Conservation (phyloP, 2,113 vertebrate genomes). For the Neodon shergylaensis region DNA sequence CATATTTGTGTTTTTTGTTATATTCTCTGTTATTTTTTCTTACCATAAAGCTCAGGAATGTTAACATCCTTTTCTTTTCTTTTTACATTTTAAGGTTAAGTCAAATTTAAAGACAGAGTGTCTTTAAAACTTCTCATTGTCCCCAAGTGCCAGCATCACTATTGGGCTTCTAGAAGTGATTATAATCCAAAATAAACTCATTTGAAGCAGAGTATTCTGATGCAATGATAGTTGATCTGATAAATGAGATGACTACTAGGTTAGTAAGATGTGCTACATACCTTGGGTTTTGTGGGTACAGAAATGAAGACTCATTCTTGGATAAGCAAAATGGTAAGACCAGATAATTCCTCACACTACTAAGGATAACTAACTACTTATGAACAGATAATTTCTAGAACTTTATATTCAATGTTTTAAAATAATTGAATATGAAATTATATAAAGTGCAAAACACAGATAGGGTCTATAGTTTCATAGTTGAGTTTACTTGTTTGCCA, state of each 20-base stretch:
- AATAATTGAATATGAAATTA: neutral
- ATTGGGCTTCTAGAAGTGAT: neutral
- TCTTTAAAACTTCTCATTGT: neutral
- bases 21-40: neutral
- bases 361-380: neutral
- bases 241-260: neutral
- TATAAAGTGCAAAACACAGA: neutral
- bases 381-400: neutral
- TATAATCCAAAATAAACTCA: neutral
- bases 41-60: neutral
- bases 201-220: neutral
- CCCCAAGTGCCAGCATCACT: neutral
- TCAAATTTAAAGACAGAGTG: fast-evolving
- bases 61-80: neutral
- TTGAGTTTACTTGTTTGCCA: neutral
- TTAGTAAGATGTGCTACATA: neutral
- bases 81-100: neutral
- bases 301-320: neutral
- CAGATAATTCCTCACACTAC: too few relatives aligned
- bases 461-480: too few relatives aligned
- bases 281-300: too few relatives aligned
- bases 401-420: neutral
- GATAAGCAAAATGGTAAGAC: neutral
- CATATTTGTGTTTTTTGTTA: neutral
- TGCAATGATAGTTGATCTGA: neutral